Base-by-base conservation (phyloP, 2,797 vertebrate genomes). In the Denticeps clupeoides region DNA sequence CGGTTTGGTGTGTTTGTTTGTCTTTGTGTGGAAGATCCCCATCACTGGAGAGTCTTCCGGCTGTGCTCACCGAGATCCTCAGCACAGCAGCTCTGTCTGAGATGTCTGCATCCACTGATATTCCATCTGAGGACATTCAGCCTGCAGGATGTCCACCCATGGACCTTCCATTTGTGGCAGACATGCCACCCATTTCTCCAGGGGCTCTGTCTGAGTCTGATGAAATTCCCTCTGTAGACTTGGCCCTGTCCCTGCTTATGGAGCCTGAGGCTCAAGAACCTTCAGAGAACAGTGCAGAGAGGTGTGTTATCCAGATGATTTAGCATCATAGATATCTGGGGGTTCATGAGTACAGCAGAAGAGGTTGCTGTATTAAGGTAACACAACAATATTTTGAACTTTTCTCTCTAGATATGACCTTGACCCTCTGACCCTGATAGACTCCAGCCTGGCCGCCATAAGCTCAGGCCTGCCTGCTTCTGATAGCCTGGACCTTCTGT, bases 171-270 rank as follows among this genome's bases (percentile, higher is more conserved):
- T n/a, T n/a, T n/a, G n/a, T n/a, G n/a, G 3, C 3, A 23, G 22
- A 23, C 22, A 5, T 3, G 23, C 22, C 22, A 22, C 23, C 22
- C 5, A 22, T 23, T 5, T 23, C 23, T 22, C 22, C 32, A 26
- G 12, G 24, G 7, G 10, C 13, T 19, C 13, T 8, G 7, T 21
- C 45, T 9, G 11, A 45, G 41, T 4, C n/a, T 25, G 27, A 27
- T 21, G 47, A 29, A 9, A 37, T 47, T 2, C 46, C 54, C 41
- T 41, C 43, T 15, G 16, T 41, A n/a, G 59, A 65, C 9, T 43
- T 63, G 32, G 45, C 49, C 5, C 43, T 60, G 24, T 57, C 55
- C 29, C 42, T 63, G 16, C 62, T 65, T 46, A 55, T 63, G 21
- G 61, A 61, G 4, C 31, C 40, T 19, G 28, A 27, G 7, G 7